A percentile compares a stretch with the other conserved stretches of the same genome.
phyloP scores from a whole-genome alignment of 2,888 invertebrate genomes.

The Drosophila vallismaia region DNA sequence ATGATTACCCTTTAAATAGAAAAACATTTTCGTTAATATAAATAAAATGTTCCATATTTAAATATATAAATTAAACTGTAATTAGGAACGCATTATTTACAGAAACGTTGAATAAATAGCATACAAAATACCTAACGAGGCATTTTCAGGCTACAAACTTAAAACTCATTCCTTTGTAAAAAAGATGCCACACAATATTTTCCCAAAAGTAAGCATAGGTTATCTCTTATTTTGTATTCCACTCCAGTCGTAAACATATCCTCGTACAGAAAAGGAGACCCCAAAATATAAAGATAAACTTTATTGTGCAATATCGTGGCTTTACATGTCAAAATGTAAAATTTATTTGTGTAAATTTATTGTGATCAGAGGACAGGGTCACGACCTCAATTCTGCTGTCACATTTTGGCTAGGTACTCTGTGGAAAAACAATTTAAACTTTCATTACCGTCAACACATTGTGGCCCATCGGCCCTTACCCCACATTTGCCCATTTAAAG shows the following conservation, averaged over 20 bases:
- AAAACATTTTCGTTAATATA: too few species aligned
- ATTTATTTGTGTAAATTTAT: slow-evolving; percentile 55
- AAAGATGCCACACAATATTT: slow-evolving; percentile 4
- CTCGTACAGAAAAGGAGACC: slow-evolving; percentile 22
- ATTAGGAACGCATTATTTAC: too few species aligned
- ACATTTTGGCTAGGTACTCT: slow-evolving; percentile 53
- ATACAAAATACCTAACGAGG: too few species aligned
- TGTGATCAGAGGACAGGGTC: slow-evolving; percentile 5
- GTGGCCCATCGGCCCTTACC: slow-evolving; percentile 10
- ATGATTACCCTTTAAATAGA: too few species aligned
- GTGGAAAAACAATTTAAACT: slow-evolving; percentile 72
- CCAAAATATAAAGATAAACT: slow-evolving; percentile 49
- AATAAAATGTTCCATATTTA: too few species aligned
- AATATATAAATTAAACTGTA: too few species aligned
- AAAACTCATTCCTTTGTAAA: background rate
- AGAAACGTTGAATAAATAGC: too few species aligned
- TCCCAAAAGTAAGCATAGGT: slow-evolving; percentile 10
- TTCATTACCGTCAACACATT: slow-evolving; percentile 66
- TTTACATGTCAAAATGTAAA: slow-evolving; percentile 34
- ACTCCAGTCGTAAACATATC: slow-evolving; percentile 3
- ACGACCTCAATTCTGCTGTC: slow-evolving; percentile 17
- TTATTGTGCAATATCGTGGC: slow-evolving; percentile 38
- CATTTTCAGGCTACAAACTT: background rate
- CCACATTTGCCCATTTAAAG: slow-evolving; percentile 58
- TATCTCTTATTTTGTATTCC: slow-evolving; percentile 26